phyloP scores from a whole-genome alignment of 64 coral and sea anemone species.

The Stylophora pistillata region DNA sequence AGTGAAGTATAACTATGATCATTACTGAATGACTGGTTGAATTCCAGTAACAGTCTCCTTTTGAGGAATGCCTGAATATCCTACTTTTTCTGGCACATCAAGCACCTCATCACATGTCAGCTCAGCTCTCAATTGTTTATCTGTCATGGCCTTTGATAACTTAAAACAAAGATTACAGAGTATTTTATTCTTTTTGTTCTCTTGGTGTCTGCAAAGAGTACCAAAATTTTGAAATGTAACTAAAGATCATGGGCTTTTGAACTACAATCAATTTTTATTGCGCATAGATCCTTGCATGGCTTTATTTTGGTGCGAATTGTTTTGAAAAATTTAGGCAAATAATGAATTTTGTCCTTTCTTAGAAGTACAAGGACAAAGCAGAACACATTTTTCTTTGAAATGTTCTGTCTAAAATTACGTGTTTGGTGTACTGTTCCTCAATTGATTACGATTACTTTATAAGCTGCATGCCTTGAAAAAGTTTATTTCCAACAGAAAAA shows the following conservation, averaged over 20 bases:
- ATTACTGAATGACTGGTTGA: conserved; percentile 41
- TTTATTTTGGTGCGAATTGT: conserved; percentile 2
- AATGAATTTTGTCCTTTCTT: conserved; percentile 4
- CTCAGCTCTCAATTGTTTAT: conserved; percentile 46
- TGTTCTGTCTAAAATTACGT: conserved; percentile 28
- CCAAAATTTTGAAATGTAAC: neutral
- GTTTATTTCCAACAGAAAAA: conserved; percentile 25
- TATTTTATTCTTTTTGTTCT: conserved; percentile 5
- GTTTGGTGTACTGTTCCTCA: conserved; percentile 18
- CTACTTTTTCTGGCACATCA: conserved; percentile 54
- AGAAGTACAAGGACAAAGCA: conserved; percentile 21
- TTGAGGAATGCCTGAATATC: conserved; percentile 65
- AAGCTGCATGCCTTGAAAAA: conserved; percentile 17
- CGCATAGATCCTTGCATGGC: conserved; percentile 4
- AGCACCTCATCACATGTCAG: conserved; percentile 57
- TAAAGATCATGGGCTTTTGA: too few relatives aligned
- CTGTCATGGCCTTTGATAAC: conserved; percentile 59
- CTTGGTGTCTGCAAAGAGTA: neutral
- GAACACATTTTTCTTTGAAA: too few relatives aligned
- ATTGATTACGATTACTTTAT: conserved; percentile 25
- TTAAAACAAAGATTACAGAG: conserved; percentile 37
- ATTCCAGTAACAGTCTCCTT: conserved; percentile 64
- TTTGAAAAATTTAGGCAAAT: conserved; percentile 35
- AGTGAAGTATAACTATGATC: conserved; percentile 2
- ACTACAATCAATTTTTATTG: conserved; percentile 1